Evolutionary conservation across 2,113 vertebrate genomes (phyloP).

Genomic region (Halichoerus grypus): DNA sequence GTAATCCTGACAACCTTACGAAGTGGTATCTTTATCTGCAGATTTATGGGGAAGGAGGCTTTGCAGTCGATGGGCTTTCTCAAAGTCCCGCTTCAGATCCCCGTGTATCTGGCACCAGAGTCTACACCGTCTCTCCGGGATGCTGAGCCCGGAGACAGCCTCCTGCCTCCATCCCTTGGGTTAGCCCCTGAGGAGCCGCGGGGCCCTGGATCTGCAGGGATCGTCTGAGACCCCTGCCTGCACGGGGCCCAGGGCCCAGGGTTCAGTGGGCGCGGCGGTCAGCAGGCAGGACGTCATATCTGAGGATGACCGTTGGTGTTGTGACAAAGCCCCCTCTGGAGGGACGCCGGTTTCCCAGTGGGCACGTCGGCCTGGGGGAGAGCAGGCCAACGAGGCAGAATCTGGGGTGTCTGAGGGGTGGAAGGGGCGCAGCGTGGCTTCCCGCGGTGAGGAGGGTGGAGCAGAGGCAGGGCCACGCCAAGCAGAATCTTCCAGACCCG

Average conservation of each 20-base stretch:
- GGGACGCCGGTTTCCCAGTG: neutral
- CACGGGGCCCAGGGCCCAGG: rapidly evolving
- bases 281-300: rapidly evolving
- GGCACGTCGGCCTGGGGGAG: rapidly evolving
- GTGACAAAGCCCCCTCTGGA: neutral
- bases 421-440: rapidly evolving
- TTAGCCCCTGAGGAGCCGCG: rapidly evolving
- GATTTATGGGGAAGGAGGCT: neutral
- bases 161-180: rapidly evolving
- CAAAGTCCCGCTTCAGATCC: neutral
- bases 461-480: no score
- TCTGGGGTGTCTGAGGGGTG: rapidly evolving
- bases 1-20: neutral
- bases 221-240: rapidly evolving
- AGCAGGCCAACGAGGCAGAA: neutral
- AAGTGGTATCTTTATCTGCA: rapidly evolving
- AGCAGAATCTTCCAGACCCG: rapidly evolving
- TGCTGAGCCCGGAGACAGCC: rapidly evolving
- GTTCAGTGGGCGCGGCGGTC: rapidly evolving
- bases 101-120: rapidly evolving
- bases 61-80: neutral
- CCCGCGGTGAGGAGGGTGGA: rapidly evolving
- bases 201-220: rapidly evolving
- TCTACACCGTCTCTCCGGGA: rapidly evolving
- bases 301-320: rapidly evolving